Conservation (phyloP, 2,113 vertebrate genomes). For the Formicarius rufipectus region DNA sequence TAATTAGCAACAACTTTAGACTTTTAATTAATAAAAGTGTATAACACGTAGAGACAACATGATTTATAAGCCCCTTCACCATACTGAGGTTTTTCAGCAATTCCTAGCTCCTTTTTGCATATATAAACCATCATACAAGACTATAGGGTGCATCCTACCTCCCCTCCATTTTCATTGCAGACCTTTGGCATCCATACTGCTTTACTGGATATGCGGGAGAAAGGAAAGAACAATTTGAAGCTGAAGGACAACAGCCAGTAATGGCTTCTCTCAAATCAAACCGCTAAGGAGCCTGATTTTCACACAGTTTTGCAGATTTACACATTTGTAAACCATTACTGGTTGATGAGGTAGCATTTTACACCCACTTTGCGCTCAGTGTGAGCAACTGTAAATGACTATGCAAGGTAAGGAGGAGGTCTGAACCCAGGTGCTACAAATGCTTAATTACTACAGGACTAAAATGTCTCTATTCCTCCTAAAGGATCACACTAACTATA, state of each 20-base stretch:
- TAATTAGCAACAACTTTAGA: background rate
- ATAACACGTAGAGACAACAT: rapidly evolving
- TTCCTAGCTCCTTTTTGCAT: background rate
- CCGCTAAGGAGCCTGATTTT: background rate
- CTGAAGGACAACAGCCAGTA: rapidly evolving
- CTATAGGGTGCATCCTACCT: background rate
- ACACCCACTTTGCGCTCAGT: background rate
- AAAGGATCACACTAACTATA: background rate
- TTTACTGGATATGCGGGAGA: rapidly evolving
- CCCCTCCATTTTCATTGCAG: rapidly evolving
- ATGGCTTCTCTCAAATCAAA: background rate
- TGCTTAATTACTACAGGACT: background rate
- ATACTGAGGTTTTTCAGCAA: background rate
- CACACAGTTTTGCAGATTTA: background rate
- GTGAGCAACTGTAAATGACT: background rate
- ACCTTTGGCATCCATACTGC: background rate
- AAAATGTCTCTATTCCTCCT: background rate
- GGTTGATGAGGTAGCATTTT: background rate
- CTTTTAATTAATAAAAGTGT: background rate
- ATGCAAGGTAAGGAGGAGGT: background rate
- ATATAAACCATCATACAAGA: background rate
- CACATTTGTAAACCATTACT: background rate
- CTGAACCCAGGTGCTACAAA: background rate
- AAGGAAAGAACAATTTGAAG: background rate
- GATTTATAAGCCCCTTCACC: background rate